Percentiles rank a stretch among this genome's conserved stretches.
Conservation (phyloP, 2,113 vertebrate genomes). For the Cyanoramphus novaezelandiae region DNA sequence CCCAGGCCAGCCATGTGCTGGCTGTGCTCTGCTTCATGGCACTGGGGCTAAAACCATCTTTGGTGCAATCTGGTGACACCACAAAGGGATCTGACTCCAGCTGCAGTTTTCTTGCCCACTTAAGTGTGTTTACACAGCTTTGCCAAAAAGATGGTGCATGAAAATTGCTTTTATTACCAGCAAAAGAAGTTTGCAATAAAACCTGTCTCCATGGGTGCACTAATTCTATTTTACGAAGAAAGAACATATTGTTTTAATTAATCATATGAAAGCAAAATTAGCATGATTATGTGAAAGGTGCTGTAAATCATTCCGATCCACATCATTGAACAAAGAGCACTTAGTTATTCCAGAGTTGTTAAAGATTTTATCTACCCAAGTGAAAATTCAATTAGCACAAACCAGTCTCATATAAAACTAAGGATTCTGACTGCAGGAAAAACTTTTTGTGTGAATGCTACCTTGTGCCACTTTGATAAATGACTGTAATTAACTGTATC, state of each 20-base stretch:
- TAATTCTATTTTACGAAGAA: slow-evolving; percentile 76
- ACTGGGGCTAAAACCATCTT: not conserved
- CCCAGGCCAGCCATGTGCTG: not conserved
- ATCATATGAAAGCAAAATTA: slow-evolving; percentile 82
- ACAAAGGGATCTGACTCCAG: not conserved
- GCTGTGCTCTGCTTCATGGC: not conserved
- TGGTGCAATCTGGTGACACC: not conserved
- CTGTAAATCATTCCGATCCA: slow-evolving; percentile 80
- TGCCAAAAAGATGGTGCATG: slow-evolving; percentile 23
- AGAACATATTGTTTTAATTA: slow-evolving; percentile 84
- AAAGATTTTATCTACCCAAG: slow-evolving; percentile 85
- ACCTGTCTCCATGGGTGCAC: slow-evolving; percentile 67
- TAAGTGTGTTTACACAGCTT: slow-evolving; percentile 2
- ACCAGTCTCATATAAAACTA: slow-evolving; percentile 72
- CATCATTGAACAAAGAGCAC: slow-evolving; percentile 77
- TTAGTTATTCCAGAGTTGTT: slow-evolving; percentile 78
- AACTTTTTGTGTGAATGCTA: slow-evolving; percentile 73
- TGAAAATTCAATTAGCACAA: slow-evolving; percentile 83
- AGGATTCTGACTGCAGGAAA: slow-evolving; percentile 75
- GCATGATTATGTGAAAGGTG: slow-evolving; percentile 80
- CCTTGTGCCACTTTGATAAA: slow-evolving; percentile 84
- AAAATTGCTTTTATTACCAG: slow-evolving; percentile 65
- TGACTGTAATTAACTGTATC: slow-evolving; percentile 84
- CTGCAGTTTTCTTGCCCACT: not conserved
- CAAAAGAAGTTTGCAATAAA: slow-evolving; percentile 71